A percentile compares a stretch with the other conserved stretches of the same genome.
Evolutionary conservation across 1,140 invertebrate genomes (phyloP).

Genomic region (Lordiphosa collinella): DNA sequence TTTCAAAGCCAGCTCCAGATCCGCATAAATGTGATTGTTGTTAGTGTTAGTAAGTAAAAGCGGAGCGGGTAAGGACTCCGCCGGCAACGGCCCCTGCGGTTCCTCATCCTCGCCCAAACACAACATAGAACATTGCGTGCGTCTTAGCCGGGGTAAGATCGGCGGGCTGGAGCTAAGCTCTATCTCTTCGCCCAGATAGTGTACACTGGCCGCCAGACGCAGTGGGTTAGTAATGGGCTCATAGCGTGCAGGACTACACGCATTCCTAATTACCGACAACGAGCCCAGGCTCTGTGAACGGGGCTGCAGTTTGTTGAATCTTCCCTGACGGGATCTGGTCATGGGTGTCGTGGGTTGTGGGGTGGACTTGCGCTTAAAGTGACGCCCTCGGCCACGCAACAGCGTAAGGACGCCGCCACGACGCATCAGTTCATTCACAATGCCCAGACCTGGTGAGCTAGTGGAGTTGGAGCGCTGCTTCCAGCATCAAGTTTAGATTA

Average conservation of each 20-base stretch:
- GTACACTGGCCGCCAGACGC: slow-evolving; percentile 68
- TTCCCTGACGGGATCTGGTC: slow-evolving; percentile 44
- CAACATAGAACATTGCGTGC: slow-evolving; percentile 71
- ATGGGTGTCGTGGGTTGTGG: slow-evolving; percentile 69
- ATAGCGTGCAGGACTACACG: slow-evolving; percentile 65
- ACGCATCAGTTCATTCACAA: slow-evolving; percentile 70
- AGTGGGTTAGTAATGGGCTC: slow-evolving; percentile 77
- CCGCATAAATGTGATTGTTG: slow-evolving; percentile 75
- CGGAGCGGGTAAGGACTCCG: slow-evolving; percentile 17
- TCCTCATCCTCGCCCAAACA: slow-evolving; percentile 60
- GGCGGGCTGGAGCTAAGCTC: slow-evolving; percentile 28
- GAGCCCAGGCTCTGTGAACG: slow-evolving; percentile 77
- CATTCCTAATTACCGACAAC: slow-evolving; percentile 72
- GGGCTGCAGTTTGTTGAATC: slow-evolving; percentile 64
- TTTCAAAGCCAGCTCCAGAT: slow-evolving; percentile 46
- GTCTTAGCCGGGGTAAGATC: slow-evolving; percentile 44
- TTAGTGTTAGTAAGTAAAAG: slow-evolving; percentile 62
- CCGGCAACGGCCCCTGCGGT: slow-evolving; percentile 24
- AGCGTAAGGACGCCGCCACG: slow-evolving; percentile 73
- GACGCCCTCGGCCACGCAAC: slow-evolving; percentile 58
- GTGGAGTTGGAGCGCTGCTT: slow-evolving; percentile 65
- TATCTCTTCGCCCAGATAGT: slow-evolving; percentile 61
- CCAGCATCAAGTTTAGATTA: slow-evolving; percentile 5
- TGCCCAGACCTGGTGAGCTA: slow-evolving; percentile 68
- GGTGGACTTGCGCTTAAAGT: slow-evolving; percentile 73